phyloP scores from a whole-genome alignment of 1,140 invertebrate species.

The Philaenus spumarius region DNA sequence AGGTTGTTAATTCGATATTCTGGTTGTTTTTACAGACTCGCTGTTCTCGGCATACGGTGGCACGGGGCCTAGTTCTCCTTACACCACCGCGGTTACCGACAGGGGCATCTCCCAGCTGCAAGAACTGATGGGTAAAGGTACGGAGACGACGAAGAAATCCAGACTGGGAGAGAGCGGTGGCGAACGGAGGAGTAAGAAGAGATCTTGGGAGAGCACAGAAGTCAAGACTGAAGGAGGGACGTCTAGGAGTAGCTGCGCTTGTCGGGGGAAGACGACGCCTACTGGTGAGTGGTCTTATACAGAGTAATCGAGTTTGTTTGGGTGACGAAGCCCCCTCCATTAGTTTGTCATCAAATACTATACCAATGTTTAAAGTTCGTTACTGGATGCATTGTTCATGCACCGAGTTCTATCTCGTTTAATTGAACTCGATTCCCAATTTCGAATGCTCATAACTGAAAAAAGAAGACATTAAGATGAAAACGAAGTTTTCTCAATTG shows the following conservation, averaged over 20 bases:
- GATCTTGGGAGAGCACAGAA: not conserved
- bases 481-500: no score
- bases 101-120: conserved; percentile 5
- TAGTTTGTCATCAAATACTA: no score
- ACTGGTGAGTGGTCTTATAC: no score
- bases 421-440: no score
- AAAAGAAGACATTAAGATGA: no score
- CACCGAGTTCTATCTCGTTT: no score
- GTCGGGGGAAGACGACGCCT: not conserved
- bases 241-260: not conserved
- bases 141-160: not conserved
- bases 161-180: not conserved
- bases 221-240: not conserved
- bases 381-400: no score
- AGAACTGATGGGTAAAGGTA: conserved; percentile 3
- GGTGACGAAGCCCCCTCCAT: no score
- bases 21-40: conserved; percentile 3
- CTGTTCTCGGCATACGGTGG: not conserved
- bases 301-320: no score
- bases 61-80: not conserved
- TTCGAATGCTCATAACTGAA: no score
- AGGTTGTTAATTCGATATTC: not conserved
- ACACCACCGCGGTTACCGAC: not conserved
- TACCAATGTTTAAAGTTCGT: no score
- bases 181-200: conserved; percentile 1